These are phyloP conservation scores for Camelus dromedarius DNA, from an alignment of 2,113 vertebrate species.

Conservation along the genomic window DNA sequence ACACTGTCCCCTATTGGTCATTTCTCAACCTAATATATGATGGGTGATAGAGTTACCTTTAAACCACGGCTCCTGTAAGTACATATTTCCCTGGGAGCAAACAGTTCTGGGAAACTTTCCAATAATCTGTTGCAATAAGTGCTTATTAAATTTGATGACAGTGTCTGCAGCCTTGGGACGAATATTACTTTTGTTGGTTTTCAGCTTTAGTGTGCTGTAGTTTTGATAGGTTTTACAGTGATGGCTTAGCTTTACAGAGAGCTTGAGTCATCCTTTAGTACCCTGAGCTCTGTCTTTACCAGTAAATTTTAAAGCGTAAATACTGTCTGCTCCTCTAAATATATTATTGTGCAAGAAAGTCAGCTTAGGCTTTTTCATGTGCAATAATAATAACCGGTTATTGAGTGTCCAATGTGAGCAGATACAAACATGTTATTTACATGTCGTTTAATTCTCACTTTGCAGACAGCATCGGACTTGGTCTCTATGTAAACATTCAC, in stretches of 20 bases:
- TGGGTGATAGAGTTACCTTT: neutral
- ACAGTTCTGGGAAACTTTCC: conserved; percentile 48
- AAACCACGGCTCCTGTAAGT: conserved; percentile 23
- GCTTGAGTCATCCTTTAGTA: neutral
- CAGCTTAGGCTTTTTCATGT: neutral
- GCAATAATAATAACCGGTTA: neutral
- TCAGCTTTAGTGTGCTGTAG: neutral
- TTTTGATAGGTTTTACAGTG: neutral
- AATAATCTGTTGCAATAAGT: conserved; percentile 77
- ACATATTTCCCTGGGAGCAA: conserved; percentile 69
- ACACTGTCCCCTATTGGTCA: neutral
- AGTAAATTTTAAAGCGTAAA: conserved; percentile 9
- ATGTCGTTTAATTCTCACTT: neutral
- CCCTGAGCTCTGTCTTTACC: neutral
- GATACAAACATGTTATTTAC: neutral
- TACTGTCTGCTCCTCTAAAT: neutral
- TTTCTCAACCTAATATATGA: conserved; percentile 59
- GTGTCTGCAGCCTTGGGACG: conserved; percentile 30
- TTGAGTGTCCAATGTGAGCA: neutral
- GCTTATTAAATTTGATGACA: conserved; percentile 74
- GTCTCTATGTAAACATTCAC: neutral
- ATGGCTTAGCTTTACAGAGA: neutral
- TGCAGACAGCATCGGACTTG: neutral
- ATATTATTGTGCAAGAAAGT: neutral
- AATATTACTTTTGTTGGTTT: conserved; percentile 58